Evolutionary conservation across 2,888 invertebrate genomes (phyloP).

Genomic region (Cistogaster globosa): DNA sequence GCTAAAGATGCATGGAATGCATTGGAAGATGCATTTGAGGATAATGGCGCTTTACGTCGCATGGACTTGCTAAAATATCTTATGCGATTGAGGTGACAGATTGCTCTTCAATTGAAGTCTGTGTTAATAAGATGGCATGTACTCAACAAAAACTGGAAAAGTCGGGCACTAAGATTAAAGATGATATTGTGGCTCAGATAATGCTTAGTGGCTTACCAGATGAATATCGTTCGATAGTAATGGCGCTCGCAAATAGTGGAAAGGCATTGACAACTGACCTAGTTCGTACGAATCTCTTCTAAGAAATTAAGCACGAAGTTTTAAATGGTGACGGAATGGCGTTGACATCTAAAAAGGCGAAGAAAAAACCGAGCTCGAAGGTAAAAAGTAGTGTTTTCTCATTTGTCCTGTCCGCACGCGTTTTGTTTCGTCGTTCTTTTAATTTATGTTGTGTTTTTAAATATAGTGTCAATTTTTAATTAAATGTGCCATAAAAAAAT

Average conservation of each 20-base stretch:
- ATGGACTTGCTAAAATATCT: conserved; percentile 64
- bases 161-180: conserved; percentile 13
- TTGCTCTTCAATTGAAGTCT: neutral
- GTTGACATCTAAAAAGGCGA: conserved; percentile 12
- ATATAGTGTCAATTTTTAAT: too few relatives aligned
- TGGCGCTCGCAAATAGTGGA: conserved; percentile 25
- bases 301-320: neutral
- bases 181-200: conserved; percentile 1
- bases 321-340: conserved; percentile 21
- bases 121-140: neutral
- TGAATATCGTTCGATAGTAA: neutral
- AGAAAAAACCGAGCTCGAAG: conserved; percentile 10
- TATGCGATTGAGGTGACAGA: conserved; percentile 26
- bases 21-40: conserved; percentile 60
- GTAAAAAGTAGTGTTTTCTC: conserved; percentile 35
- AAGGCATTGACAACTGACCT: conserved; percentile 14
- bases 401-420: too few relatives aligned
- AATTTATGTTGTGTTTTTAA: too few relatives aligned
- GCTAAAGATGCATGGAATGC: too few relatives aligned
- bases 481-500: too few relatives aligned
- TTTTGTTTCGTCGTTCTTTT: too few relatives aligned
- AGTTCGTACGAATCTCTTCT: conserved; percentile 20
- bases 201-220: too few relatives aligned
- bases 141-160: conserved; percentile 6
- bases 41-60: conserved; percentile 61